phyloP scores from a whole-genome alignment of 35 echinoderm and acorn worm genomes.

The Eucidaris tribuloides region DNA sequence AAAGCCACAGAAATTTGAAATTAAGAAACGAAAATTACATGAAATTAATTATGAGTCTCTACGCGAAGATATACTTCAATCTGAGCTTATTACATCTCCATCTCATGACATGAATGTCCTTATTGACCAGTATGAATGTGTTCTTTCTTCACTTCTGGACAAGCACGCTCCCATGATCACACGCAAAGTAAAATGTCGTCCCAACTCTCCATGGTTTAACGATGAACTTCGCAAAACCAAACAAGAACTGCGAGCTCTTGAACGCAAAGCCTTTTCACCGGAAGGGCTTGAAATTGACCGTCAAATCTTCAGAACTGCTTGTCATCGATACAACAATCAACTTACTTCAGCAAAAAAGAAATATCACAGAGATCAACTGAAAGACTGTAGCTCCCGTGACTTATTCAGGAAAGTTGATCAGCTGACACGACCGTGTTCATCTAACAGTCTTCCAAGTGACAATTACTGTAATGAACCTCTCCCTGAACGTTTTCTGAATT shows the following conservation, averaged over 20 bases:
- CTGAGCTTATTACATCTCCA: neutral
- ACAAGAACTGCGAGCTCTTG: conserved; percentile 21
- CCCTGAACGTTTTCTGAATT: neutral
- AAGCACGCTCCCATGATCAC: conserved; percentile 32
- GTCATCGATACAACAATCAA: conserved; percentile 25
- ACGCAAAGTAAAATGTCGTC: conserved; percentile 23
- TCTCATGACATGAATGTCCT: neutral
- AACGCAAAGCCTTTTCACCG: conserved; percentile 45
- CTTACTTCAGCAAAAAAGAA: conserved; percentile 32
- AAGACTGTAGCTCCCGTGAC: conserved; percentile 21
- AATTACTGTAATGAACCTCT: neutral
- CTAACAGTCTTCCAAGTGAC: neutral
- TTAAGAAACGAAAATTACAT: conserved; percentile 8
- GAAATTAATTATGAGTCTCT: conserved; percentile 4
- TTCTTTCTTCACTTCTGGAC: conserved; percentile 15
- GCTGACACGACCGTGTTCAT: no score
- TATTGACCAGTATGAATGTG: conserved; percentile 41
- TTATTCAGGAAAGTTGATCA: neutral
- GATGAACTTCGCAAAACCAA: conserved; percentile 34
- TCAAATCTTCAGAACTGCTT: conserved; percentile 32
- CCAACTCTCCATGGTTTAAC: conserved; percentile 52
- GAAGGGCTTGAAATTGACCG: conserved; percentile 45
- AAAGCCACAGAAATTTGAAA: neutral
- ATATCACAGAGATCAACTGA: conserved; percentile 36
- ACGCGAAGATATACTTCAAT: neutral